Evolutionary conservation across 1,140 invertebrate species (phyloP), one percentile per base, ranked within the genome.

Genomic region (Zaprionus ornatus): DNA sequence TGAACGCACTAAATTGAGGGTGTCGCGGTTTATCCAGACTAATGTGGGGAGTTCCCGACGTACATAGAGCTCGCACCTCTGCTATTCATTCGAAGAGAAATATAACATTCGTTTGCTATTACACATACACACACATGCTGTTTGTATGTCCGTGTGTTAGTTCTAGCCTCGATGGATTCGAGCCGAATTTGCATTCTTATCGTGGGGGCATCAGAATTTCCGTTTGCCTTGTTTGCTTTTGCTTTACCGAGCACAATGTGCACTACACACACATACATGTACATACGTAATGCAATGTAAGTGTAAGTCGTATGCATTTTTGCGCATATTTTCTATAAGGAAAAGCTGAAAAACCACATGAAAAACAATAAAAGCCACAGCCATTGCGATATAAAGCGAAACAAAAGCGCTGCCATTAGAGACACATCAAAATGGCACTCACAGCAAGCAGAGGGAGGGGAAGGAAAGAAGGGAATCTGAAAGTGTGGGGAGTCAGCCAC

Each of bases 371-470:
- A 73, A 72, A 63, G 57, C 74, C 66, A 62, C 66, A 23, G 64
- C 40, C 64, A 67, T 29, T 67, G 64, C 55, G 48, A 57, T 72
- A 68, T 72, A 69, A 74, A 69, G 55, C 66, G 78, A 85, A 88
- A 90, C 75, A 88, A 88, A 90, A 90, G 85, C 84, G 66, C 80
- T 69, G 85, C 85, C 84, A 88, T 88, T 88, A 88, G 84, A 88
- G 84, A 88, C 84, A 88, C 85, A 88, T 88, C 85, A 84, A 88
- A 88, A 87, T 88, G 83, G 84, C 83, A 87, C 84, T 87, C 77
- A 88, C 68, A 62, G 66, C 17, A 32, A 17, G 21, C 69, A 67
- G 71, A 48, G 25, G 54, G 52, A 27, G 32, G 12, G 45, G 17
- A 35, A 32, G 35, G 3, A 13, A 13, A 13, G n/a, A 6, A 6